Percentiles rank a stretch among this genome's conserved stretches.
phyloP scores from a whole-genome alignment of 2,888 invertebrate genomes.

The Epinotia bilunana region DNA sequence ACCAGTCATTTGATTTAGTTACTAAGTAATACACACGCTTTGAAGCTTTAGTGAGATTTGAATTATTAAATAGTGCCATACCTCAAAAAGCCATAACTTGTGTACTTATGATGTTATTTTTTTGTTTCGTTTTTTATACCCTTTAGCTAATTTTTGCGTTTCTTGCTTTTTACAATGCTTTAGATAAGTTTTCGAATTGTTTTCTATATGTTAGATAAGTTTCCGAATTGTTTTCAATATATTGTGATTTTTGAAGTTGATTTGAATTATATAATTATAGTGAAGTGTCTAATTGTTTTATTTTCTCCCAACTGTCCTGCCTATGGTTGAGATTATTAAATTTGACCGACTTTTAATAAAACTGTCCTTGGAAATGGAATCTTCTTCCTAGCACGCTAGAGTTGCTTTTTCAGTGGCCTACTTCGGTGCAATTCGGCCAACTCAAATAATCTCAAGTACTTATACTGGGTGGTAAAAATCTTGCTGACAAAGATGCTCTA shows the following conservation, averaged over 20 bases:
- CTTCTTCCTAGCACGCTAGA: too few species aligned
- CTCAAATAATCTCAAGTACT: too few species aligned
- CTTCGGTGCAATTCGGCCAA: too few species aligned
- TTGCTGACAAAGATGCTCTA: too few species aligned
- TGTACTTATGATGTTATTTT: neutral
- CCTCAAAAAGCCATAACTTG: neutral
- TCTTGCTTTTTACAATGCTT: neutral
- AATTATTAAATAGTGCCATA: conserved; percentile 19
- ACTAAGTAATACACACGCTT: conserved; percentile 2
- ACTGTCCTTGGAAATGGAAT: too few species aligned
- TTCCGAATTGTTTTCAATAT: too few species aligned
- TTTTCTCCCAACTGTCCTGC: neutral
- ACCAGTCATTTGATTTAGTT: neutral
- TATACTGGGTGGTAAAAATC: too few species aligned
- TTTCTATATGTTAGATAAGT: neutral
- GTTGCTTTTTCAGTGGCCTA: too few species aligned
- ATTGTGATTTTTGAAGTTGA: neutral
- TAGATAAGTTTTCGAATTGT: neutral
- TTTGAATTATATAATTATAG: conserved; percentile 1
- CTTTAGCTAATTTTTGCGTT: neutral
- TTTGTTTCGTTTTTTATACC: neutral
- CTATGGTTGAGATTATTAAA: too few species aligned
- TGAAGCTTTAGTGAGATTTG: neutral
- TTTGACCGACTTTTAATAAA: too few species aligned
- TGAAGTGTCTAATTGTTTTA: neutral